These are phyloP conservation scores for Phalacrocorax pelagicus DNA, from an alignment of 2,113 vertebrate species.

Conservation along the genomic window DNA sequence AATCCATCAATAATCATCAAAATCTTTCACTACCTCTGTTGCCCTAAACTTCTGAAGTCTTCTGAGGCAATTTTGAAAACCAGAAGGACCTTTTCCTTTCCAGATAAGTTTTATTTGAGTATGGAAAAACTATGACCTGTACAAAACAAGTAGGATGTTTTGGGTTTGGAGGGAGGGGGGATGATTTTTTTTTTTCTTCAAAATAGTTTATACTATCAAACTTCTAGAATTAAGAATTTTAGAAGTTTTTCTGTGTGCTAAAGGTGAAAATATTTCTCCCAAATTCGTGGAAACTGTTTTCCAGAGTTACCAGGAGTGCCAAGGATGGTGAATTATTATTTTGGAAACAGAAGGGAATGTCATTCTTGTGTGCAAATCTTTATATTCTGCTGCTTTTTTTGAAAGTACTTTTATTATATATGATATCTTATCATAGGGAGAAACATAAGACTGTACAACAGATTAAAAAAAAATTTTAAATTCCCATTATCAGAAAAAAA, in stretches of 20 bases:
- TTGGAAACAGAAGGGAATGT: background rate
- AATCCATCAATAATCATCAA: background rate
- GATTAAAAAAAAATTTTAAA: background rate
- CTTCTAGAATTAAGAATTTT: background rate
- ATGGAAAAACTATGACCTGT: background rate
- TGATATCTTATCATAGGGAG: background rate
- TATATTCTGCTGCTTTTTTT: background rate
- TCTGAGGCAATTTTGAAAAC: background rate
- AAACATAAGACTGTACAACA: background rate
- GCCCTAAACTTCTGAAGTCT: background rate
- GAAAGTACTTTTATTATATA: background rate
- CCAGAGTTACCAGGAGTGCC: background rate
- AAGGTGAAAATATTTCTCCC: background rate
- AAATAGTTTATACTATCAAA: background rate
- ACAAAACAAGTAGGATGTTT: background rate
- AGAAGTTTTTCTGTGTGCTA: background rate
- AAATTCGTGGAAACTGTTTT: background rate
- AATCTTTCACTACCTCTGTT: background rate
- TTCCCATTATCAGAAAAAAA: background rate
- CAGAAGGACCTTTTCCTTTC: background rate
- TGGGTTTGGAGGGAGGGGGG: accelerated
- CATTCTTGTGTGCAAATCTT: background rate
- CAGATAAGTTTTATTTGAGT: background rate
- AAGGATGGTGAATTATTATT: background rate
- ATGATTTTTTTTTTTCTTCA: background rate